A percentile compares a stretch with the other conserved stretches of the same genome.
Conservation (phyloP, 2,113 vertebrate species). For the Sigmodon hispidus region DNA sequence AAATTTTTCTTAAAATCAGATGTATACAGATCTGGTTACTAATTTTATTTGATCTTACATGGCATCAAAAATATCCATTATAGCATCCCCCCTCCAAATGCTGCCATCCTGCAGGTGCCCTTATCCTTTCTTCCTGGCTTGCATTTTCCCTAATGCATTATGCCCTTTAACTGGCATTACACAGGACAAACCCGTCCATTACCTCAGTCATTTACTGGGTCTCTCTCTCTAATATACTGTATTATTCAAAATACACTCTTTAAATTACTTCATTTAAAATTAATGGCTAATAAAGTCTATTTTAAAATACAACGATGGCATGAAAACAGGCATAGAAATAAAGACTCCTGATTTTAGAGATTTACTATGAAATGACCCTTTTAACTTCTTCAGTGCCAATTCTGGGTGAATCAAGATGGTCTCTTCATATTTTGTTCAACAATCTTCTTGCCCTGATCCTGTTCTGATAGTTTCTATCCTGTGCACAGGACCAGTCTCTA, state of each 20-base stretch:
- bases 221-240: no score
- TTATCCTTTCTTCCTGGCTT: background rate
- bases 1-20: background rate
- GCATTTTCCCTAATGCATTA: background rate
- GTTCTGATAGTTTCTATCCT: conserved; percentile 87
- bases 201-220: conserved; percentile 10
- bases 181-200: conserved; percentile 21
- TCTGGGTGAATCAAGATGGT: conserved; percentile 92
- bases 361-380: background rate
- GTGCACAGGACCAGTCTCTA: conserved; percentile 92
- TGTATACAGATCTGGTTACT: background rate
- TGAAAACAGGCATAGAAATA: no score
- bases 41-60: background rate
- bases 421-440: conserved; percentile 92
- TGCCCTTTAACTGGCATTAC: background rate
- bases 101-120: background rate
- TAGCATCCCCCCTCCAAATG: background rate
- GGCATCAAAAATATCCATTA: background rate
- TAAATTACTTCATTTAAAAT: background rate
- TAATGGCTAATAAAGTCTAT: background rate
- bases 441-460: conserved; percentile 91
- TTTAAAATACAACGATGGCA: conserved; percentile 24
- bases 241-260: conserved; percentile 22
- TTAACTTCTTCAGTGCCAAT: conserved; percentile 70
- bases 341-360: background rate